These are phyloP conservation scores for Oryzias javanicus DNA, from an alignment of 2,113 vertebrate species.

Conservation along the genomic window DNA sequence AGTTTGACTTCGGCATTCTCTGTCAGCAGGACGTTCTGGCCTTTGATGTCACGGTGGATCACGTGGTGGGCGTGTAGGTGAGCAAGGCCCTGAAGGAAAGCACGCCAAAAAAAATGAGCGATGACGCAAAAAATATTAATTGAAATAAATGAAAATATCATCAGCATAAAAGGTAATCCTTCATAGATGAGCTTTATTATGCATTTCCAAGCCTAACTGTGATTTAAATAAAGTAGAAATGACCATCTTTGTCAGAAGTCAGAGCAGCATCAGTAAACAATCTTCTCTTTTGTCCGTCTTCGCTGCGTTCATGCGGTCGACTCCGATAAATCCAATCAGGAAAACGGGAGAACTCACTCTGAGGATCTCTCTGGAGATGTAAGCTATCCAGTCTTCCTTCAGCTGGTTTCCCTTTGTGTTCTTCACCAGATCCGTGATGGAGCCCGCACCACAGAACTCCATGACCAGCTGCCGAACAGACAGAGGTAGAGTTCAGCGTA, in stretches of 20 bases:
- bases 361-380: slow-evolving; percentile 78
- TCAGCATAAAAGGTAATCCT: too few species aligned
- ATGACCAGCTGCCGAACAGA: slow-evolving; percentile 70
- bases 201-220: too few species aligned
- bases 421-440: slow-evolving; percentile 79
- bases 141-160: not conserved
- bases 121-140: not conserved
- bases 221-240: too few species aligned
- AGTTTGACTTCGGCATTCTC: slow-evolving; percentile 75
- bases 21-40: slow-evolving; percentile 72
- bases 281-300: too few species aligned
- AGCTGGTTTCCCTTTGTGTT: slow-evolving; percentile 80
- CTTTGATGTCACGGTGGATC: slow-evolving; percentile 75
- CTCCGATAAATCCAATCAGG: not conserved
- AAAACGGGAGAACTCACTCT: slow-evolving; percentile 54
- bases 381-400: slow-evolving; percentile 80
- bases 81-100: slow-evolving; percentile 80
- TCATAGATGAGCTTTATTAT: too few species aligned
- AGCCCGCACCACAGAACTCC: slow-evolving; percentile 80
- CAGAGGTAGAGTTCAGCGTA: not conserved
- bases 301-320: too few species aligned
- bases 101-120: not conserved
- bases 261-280: too few species aligned
- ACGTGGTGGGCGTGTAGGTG: slow-evolving; percentile 74
- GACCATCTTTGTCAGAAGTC: too few species aligned